Percentiles rank a stretch among this genome's conserved stretches.
These are phyloP conservation scores for Falco punctatus DNA, from an alignment of 2,113 vertebrate species.

Conservation along the genomic window DNA sequence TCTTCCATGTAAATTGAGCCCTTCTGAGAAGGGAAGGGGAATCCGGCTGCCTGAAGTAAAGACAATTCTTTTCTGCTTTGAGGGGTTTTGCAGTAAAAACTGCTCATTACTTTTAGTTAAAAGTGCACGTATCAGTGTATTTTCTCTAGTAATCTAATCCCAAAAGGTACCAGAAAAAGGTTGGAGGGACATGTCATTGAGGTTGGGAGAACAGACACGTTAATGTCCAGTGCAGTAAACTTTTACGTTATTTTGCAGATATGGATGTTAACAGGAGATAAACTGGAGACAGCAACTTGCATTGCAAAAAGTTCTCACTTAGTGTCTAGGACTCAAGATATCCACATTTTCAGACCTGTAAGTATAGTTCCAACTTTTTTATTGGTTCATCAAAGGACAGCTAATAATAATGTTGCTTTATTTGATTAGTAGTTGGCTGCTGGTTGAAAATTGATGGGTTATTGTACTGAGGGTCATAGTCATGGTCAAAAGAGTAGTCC, in stretches of 20 bases:
- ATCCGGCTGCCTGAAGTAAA: not conserved
- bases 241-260: slow-evolving; percentile 74
- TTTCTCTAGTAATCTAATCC: not conserved
- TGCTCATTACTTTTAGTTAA: not conserved
- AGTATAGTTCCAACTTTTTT: slow-evolving; percentile 10
- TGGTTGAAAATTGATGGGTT: not conserved
- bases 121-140: not conserved
- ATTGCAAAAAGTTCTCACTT: slow-evolving; percentile 97
- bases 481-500: not conserved
- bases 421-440: not conserved
- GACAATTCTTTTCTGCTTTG: not conserved
- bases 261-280: slow-evolving; percentile 98
- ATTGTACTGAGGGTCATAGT: not conserved
- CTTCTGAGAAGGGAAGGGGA: not conserved
- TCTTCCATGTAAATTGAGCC: not conserved
- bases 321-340: slow-evolving; percentile 91
- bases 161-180: not conserved
- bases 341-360: slow-evolving; percentile 93
- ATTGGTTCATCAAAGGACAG: not conserved
- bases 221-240: not conserved
- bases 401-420: not conserved
- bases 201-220: not conserved
- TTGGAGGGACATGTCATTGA: not conserved
- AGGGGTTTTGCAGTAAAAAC: not conserved
- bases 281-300: slow-evolving; percentile 95